These are phyloP conservation scores for Phataginus tetradactyla DNA, from an alignment of 2,797 vertebrate genomes.

Conservation along the genomic window DNA sequence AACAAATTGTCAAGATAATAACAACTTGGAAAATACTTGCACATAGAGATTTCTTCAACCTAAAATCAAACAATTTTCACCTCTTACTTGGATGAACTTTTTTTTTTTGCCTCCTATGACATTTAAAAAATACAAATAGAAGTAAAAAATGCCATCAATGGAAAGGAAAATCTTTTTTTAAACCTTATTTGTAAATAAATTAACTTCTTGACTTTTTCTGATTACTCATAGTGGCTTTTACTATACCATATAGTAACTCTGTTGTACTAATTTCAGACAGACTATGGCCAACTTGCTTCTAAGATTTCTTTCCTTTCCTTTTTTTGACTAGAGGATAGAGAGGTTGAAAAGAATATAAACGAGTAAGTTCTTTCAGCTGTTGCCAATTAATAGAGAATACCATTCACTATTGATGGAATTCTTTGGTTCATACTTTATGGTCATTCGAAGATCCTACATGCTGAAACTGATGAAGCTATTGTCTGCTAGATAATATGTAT, in stretches of 20 bases:
- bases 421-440: conserved; percentile 29
- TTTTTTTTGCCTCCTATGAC: neutral
- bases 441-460: conserved; percentile 7
- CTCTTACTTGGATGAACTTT: neutral
- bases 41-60: neutral
- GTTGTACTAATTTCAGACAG: neutral
- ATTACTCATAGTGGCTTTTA: neutral
- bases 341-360: conserved; percentile 44
- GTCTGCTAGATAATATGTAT: conserved; percentile 20
- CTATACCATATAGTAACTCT: neutral
- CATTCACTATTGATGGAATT: conserved; percentile 29
- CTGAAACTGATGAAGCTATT: conserved; percentile 6
- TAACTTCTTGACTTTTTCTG: conserved; percentile 16
- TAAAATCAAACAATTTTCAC: neutral
- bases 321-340: neutral
- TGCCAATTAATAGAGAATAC: conserved; percentile 13
- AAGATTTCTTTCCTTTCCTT: neutral
- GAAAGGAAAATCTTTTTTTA: neutral
- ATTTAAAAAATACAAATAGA: neutral
- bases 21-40: neutral
- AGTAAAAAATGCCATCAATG: neutral
- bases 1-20: neutral
- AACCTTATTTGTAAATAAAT: conserved; percentile 1
- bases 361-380: conserved; percentile 38
- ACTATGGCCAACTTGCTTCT: neutral